These are phyloP conservation scores for Stomatorhinus walkeri DNA, from an alignment of 2,797 vertebrate genomes.

Conservation along the genomic window DNA sequence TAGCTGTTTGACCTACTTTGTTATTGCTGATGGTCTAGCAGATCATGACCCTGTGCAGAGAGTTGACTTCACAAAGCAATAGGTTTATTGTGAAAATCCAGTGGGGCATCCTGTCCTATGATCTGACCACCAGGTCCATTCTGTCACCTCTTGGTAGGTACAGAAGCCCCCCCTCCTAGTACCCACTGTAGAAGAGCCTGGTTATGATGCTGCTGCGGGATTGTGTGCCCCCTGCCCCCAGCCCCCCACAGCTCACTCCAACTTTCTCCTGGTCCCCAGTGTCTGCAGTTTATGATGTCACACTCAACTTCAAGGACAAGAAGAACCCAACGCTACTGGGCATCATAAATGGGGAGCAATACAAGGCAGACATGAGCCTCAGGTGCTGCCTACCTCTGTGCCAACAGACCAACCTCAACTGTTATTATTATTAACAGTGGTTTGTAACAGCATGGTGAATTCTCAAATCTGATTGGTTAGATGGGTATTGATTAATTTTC, in stretches of 20 bases:
- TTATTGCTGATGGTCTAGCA: neutral
- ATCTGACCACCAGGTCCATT: neutral
- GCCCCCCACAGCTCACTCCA: no score
- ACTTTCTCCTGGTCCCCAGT: constrained; percentile 54
- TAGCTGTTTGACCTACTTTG: neutral
- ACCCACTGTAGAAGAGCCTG: neutral
- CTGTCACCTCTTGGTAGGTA: neutral
- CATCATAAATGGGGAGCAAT: constrained; percentile 89
- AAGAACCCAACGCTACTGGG: constrained; percentile 89
- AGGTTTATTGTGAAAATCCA: neutral
- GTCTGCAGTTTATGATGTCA: constrained; percentile 89
- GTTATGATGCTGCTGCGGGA: neutral
- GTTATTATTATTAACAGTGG: neutral
- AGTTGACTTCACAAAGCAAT: neutral
- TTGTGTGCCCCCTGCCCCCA: neutral
- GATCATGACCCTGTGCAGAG: neutral
- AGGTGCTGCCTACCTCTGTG: constrained; percentile 58
- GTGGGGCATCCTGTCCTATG: neutral
- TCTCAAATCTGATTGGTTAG: neutral
- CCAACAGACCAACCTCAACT: neutral
- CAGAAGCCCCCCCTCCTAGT: neutral
- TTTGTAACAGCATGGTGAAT: neutral
- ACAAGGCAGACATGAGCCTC: constrained; percentile 88
- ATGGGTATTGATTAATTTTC: neutral
- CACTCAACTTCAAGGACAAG: constrained; percentile 92